A percentile compares a stretch with the other conserved stretches of the same genome.
Conservation (phyloP, 1,140 invertebrate genomes). For the Paraescarpia echinospica region DNA sequence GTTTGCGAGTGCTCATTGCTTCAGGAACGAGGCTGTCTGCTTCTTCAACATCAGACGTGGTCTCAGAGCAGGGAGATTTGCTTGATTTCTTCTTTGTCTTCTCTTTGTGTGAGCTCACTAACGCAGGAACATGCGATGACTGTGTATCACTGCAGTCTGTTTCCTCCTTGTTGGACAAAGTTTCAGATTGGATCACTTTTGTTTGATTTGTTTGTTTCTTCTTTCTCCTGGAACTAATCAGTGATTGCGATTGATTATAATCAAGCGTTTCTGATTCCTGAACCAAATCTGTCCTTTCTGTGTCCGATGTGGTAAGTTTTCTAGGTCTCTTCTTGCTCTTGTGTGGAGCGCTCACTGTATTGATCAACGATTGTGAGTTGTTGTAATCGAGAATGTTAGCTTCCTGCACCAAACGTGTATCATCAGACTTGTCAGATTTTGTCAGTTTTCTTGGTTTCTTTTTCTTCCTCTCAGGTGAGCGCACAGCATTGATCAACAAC, state of each 20-base stretch:
- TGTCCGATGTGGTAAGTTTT: not conserved
- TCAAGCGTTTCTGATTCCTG: not conserved
- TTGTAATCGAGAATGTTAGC: not conserved
- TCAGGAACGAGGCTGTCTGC: not conserved
- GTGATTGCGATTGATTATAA: no score
- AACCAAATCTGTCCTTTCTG: not conserved
- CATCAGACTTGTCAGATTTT: not conserved
- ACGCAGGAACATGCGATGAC: not conserved
- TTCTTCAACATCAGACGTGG: not conserved
- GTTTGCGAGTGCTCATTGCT: not conserved
- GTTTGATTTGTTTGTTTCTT: no score
- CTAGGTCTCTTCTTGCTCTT: not conserved
- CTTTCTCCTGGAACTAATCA: no score
- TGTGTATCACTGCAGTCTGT: not conserved
- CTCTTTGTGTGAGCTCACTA: not conserved
- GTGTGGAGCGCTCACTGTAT: not conserved
- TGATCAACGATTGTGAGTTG: not conserved
- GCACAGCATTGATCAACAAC: not conserved
- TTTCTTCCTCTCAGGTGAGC: no score
- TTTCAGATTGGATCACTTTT: no score
- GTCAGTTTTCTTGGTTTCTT: no score
- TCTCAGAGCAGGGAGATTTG: not conserved
- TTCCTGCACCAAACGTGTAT: not conserved
- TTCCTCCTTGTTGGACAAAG: no score
- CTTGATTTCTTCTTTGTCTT: not conserved